Base-by-base conservation (phyloP, 37 sponge, comb jelly and placozoan genomes). In the Bolinopsis microptera region DNA sequence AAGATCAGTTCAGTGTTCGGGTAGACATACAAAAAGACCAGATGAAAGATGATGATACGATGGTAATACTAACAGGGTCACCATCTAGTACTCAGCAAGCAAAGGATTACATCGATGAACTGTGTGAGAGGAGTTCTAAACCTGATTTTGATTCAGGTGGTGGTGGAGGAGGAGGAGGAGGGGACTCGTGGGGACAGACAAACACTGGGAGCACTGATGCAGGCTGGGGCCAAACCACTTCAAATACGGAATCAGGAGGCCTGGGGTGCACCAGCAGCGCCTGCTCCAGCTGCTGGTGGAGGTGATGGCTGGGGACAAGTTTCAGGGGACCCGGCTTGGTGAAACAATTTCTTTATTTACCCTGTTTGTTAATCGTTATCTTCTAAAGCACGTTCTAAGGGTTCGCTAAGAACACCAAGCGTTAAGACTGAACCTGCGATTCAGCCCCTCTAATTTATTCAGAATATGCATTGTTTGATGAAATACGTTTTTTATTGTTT, bases 61-160 rank as follows among this genome's bases (percentile, higher is more conserved):
- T 24, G 36, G 90, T 86, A 2, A 86, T 41, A 39, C 90, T 86
- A 30, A 86, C 90, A 0, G 90, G 90, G 13, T 41, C 61, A 28
- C 90, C 90, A 39, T 35, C 41, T 38, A 86, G 30, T n/a, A 86
- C 90, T 2, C 2, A 2, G 41, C 61, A 86, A n/a, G 90, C 90
- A 22, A 86, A 86, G 90, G 90, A 86, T 0, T 40, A 40, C 30
- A 86, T 86, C 3, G 90, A 86, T 23, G 90, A 86, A 1, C 90
- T 86, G 41, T 33, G 36, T 23, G 90, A 86, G 90, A 38, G 90
- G 61, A 39, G 61, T 39, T 26, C 31, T 2, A 86, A 86, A 86
- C 90, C 41, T 13, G 90, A 86, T 5, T 5, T 3, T 30, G n/a
- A 25, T 86, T 39, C 90, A 8, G 32, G 8, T 40, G 61, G 90